A percentile compares a stretch with the other conserved stretches of the same genome.
These are phyloP conservation scores for Belonocnema kinseyi DNA, from an alignment of 1,140 invertebrate genomes.

Conservation along the genomic window DNA sequence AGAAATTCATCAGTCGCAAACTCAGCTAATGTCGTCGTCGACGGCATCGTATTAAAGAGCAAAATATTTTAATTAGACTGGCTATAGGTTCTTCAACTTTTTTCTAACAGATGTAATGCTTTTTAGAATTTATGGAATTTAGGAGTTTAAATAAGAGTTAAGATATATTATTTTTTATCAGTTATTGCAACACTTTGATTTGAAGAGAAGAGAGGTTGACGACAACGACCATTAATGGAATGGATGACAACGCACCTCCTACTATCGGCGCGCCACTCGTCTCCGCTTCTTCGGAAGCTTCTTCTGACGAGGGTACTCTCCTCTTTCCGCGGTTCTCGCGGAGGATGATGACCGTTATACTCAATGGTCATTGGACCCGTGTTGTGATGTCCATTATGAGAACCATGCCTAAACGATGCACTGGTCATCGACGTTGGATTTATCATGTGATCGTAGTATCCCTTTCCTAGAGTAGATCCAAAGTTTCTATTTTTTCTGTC, in stretches of 20 bases:
- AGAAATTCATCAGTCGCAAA: too few relatives aligned
- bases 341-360: slow-evolving; percentile 79
- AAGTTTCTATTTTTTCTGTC: slow-evolving; percentile 54
- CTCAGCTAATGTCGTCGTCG: too few relatives aligned
- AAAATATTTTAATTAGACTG: too few relatives aligned
- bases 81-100: too few relatives aligned
- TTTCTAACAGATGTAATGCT: too few relatives aligned
- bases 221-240: slow-evolving; percentile 24
- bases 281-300: slow-evolving; percentile 73
- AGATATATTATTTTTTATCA: too few relatives aligned
- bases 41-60: too few relatives aligned
- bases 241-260: slow-evolving; percentile 71
- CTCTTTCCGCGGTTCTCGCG: slow-evolving; percentile 76
- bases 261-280: slow-evolving; percentile 75
- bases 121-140: too few relatives aligned
- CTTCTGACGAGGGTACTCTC: slow-evolving; percentile 71
- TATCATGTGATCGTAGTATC: slow-evolving; percentile 64
- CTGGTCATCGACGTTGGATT: slow-evolving; percentile 65
- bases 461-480: slow-evolving; percentile 75
- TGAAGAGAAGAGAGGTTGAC: too few relatives aligned
- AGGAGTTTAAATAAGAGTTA: too few relatives aligned
- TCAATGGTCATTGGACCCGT: slow-evolving; percentile 77
- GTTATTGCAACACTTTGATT: too few relatives aligned
- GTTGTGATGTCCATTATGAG: slow-evolving; percentile 71
- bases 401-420: slow-evolving; percentile 59